Percentiles rank a stretch among this genome's conserved stretches.
Conservation (phyloP, 2,797 vertebrate species). For the Psittacula derbiana region DNA sequence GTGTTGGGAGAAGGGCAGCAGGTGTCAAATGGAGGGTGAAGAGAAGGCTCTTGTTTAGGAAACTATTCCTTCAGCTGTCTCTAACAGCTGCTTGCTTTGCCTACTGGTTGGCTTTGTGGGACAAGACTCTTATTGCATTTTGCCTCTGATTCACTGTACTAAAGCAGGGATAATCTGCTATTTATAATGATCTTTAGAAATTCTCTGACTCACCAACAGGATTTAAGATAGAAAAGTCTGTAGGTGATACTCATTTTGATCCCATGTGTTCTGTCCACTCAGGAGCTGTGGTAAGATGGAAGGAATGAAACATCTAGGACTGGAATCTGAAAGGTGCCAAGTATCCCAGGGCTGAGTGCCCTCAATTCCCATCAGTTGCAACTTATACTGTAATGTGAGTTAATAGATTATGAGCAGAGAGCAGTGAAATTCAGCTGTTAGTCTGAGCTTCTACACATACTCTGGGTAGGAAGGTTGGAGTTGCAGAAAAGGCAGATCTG, state of each 20-base stretch:
- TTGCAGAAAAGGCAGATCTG: neutral
- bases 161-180: neutral
- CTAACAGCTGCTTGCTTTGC: conserved; percentile 22
- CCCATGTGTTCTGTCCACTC: neutral
- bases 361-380: neutral
- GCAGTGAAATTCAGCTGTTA: conserved; percentile 21
- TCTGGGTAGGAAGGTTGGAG: neutral
- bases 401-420: neutral
- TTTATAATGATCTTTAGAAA: neutral
- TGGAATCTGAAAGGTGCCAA: neutral
- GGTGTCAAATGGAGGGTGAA: neutral
- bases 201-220: neutral
- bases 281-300: neutral
- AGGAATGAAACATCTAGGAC: neutral
- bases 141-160: neutral
- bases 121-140: neutral
- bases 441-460: neutral
- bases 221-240: neutral
- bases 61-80: conserved; percentile 51
- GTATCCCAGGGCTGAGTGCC: neutral
- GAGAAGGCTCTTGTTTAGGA: neutral
- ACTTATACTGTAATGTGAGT: conserved; percentile 27
- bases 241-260: neutral
- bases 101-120: neutral
- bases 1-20: neutral